Evolutionary conservation across 2,888 invertebrate species (phyloP).

Genomic region (Tenthredo amoena): DNA sequence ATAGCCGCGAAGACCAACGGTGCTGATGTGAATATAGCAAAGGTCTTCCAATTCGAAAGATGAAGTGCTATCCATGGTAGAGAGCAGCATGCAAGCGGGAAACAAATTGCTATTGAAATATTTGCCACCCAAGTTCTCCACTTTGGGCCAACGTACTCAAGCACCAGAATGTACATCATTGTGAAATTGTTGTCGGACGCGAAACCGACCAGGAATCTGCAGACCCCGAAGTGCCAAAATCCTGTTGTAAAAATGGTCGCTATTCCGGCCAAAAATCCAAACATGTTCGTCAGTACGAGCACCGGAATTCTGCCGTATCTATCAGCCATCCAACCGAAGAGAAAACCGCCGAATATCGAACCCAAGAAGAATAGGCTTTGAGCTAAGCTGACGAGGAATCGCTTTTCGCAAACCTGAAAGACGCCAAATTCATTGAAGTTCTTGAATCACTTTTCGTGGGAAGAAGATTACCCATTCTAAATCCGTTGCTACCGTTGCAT

Average conservation of each 20-base stretch:
- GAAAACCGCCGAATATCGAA: slow-evolving; percentile 65
- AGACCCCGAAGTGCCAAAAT: slow-evolving; percentile 64
- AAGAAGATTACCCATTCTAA: slow-evolving; percentile 58
- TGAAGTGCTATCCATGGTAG: slow-evolving; percentile 80
- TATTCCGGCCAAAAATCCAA: slow-evolving; percentile 64
- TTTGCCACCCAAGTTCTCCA: slow-evolving; percentile 80
- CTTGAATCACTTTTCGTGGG: neutral
- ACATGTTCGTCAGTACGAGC: slow-evolving; percentile 65
- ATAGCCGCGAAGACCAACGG: slow-evolving; percentile 76
- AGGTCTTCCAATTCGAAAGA: slow-evolving; percentile 78
- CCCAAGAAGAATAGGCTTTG: slow-evolving; percentile 68
- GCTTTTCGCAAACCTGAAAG: slow-evolving; percentile 65
- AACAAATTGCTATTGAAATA: slow-evolving; percentile 80
- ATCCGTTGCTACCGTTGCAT: slow-evolving; percentile 59
- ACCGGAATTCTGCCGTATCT: slow-evolving; percentile 64
- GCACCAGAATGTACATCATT: slow-evolving; percentile 71
- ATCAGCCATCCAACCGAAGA: slow-evolving; percentile 65
- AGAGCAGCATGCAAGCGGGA: slow-evolving; percentile 78
- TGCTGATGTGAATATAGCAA: slow-evolving; percentile 77
- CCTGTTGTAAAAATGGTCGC: slow-evolving; percentile 56
- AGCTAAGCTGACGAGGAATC: slow-evolving; percentile 63
- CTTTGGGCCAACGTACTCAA: slow-evolving; percentile 79
- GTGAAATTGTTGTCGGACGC: slow-evolving; percentile 64
- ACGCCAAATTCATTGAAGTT: neutral
- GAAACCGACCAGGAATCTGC: slow-evolving; percentile 64